Evolutionary conservation across 53 echinoderm and acorn worm species (phyloP), one percentile per base, ranked within the genome.

Genomic region (Pentamera pediparva): DNA sequence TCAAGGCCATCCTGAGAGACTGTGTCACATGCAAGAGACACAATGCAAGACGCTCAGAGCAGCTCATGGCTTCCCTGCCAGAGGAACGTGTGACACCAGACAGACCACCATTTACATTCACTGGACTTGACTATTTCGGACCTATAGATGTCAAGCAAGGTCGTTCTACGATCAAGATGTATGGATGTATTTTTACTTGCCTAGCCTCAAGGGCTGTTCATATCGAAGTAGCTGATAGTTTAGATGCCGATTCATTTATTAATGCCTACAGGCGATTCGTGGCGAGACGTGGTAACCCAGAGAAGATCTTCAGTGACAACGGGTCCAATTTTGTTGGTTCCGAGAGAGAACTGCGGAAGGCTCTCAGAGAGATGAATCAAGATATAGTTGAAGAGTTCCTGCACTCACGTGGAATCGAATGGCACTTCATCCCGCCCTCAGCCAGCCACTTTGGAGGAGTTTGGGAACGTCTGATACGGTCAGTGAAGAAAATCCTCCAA

Each of bases 221-320:
- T 33, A 21, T 81, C 15, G 74, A 81, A 60, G 59, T 81, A 13
- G 81, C 81, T 19, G 32, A 74, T 47, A 31, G 35, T 0, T 36
- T 84, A 6, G 55, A 69, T 27, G 50, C 80, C 3, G 70, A 69
- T 17, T 76, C 86, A 19, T 86, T 81, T 47, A 37, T 85, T 0
- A 80, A 80, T 47, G 85, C 75, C 3, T 22, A 80, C 18, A 53
- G 85, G 36, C 25, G 86, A 9, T 86, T 86, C 39, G 41, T 76
- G 3, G 86, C 81, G 2, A 78, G 83, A 45, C 48, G 87, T 19
- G 87, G 87, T 12, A 26, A 64, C 0, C 62, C 52, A 25, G 18
- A 21, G 12, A 76, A 65, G 31, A 65, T 82, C 5, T 76, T 76
- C 36, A 65, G 83, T 35, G 83, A 82, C 69, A 82, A 76, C 25